Conservation (phyloP, 2,888 invertebrate species). For the Strigamia maritima region DNA sequence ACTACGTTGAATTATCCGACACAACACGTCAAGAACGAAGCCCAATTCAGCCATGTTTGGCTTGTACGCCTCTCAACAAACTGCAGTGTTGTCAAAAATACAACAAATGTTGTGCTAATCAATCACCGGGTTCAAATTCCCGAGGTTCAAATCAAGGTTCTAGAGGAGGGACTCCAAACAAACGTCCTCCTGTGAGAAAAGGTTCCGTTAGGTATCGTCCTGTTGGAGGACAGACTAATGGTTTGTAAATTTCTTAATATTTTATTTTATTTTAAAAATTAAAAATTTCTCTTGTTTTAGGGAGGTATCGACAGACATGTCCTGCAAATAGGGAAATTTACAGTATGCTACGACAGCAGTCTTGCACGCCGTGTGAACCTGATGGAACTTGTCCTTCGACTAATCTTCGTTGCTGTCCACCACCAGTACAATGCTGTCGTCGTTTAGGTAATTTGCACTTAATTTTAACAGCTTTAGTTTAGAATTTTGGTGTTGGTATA, state of each 20-base stretch:
- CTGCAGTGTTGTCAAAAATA: not conserved
- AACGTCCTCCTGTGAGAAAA: not conserved
- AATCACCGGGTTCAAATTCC: not conserved
- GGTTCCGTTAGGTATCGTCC: not conserved
- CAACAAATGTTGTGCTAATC: not conserved
- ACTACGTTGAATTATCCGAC: not conserved
- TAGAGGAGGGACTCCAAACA: not conserved
- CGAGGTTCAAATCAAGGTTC: not conserved
- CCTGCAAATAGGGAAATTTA: not conserved
- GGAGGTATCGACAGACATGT: too few relatives aligned
- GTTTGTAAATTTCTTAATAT: too few relatives aligned
- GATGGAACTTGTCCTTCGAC: not conserved
- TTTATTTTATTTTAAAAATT: too few relatives aligned
- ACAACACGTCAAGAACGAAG: not conserved
- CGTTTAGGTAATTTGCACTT: not conserved
- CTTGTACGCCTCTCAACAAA: not conserved
- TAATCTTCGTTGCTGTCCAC: not conserved
- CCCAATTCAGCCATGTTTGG: not conserved
- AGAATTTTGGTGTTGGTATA: too few relatives aligned
- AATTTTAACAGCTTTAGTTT: too few relatives aligned
- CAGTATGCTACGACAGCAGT: not conserved
- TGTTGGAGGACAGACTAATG: too few relatives aligned
- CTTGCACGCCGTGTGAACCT: not conserved
- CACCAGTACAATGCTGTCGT: not conserved
- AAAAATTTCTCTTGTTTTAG: too few relatives aligned